Conservation (phyloP, 2,888 invertebrate genomes). For the Drosophila niveifrons region DNA sequence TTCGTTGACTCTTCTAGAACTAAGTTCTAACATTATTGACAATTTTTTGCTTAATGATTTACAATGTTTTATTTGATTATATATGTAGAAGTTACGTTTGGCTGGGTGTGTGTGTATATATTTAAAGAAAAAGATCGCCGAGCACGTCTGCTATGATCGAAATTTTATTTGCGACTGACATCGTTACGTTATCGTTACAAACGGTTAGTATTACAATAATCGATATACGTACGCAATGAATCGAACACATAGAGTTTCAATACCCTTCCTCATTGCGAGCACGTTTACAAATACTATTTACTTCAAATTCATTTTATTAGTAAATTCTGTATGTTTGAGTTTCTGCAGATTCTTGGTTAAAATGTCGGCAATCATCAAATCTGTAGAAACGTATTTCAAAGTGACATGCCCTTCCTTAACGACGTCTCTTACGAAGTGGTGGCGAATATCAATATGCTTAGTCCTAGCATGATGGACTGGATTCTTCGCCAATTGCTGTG, state of each 20-base stretch:
- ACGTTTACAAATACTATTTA: background rate
- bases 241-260: too few species aligned
- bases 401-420: background rate
- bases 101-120: too few species aligned
- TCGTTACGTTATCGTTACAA: too few species aligned
- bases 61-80: too few species aligned
- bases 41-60: too few species aligned
- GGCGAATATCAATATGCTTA: background rate
- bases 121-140: too few species aligned
- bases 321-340: background rate
- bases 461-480: background rate
- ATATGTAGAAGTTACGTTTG: too few species aligned
- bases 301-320: background rate
- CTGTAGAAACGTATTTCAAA: background rate
- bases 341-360: background rate
- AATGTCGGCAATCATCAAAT: background rate
- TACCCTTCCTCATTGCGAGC: too few species aligned
- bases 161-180: too few species aligned
- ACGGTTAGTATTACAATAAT: too few species aligned
- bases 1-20: background rate
- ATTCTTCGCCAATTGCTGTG: background rate
- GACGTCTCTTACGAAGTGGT: constrained; percentile 1
- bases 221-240: too few species aligned
- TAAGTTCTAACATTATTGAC: background rate
- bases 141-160: too few species aligned